Conservation (phyloP, 35 echinoderm and acorn worm genomes). For the Eucidaris tribuloides region DNA sequence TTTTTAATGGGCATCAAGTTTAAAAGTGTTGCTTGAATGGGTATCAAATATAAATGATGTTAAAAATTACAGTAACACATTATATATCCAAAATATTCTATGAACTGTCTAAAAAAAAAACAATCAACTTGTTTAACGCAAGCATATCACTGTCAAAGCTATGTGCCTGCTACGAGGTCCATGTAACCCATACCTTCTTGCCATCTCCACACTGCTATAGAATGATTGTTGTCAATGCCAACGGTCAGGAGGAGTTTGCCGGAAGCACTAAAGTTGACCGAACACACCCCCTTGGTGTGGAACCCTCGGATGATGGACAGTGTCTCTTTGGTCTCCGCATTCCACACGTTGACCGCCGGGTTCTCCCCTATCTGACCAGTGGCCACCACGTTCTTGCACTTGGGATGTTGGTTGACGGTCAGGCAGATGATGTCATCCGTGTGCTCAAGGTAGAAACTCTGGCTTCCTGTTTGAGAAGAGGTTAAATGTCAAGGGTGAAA, state of each 20-base stretch:
- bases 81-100: no score
- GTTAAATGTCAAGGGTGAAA: neutral
- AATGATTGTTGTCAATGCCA: constrained; percentile 95
- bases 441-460: constrained; percentile 97
- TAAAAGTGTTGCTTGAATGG: no score
- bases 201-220: constrained; percentile 95
- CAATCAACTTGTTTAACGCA: neutral
- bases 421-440: constrained; percentile 99
- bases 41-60: no score
- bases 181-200: constrained; percentile 72
- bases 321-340: constrained; percentile 79
- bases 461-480: constrained; percentile 53
- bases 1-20: no score
- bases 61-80: no score
- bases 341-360: constrained; percentile 93
- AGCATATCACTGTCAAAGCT: neutral
- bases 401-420: constrained; percentile 89
- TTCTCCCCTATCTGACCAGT: constrained; percentile 90
- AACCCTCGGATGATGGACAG: constrained; percentile 93
- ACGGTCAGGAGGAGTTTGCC: constrained; percentile 85
- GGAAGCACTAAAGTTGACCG: constrained; percentile 83
- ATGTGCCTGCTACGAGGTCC: neutral
- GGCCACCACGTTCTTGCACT: constrained; percentile 78
- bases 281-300: constrained; percentile 95
- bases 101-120: neutral